These are phyloP conservation scores for Alca torda DNA, from an alignment of 2,797 vertebrate genomes.

Conservation along the genomic window DNA sequence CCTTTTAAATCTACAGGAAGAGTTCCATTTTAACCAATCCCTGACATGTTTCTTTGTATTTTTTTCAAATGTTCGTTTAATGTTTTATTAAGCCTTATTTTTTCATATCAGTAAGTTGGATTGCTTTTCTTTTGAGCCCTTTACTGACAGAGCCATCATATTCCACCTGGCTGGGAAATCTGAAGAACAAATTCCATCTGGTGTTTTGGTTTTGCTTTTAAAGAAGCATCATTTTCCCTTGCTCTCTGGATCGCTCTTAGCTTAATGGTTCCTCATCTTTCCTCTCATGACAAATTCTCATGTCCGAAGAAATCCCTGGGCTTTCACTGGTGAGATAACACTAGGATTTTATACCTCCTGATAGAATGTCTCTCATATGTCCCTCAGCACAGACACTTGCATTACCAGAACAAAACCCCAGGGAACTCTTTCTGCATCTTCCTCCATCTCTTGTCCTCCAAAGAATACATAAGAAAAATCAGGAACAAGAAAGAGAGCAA, in stretches of 20 bases:
- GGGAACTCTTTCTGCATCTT: neutral
- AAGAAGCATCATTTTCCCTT: neutral
- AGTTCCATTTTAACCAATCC: neutral
- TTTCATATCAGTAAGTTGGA: neutral
- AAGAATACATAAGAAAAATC: neutral
- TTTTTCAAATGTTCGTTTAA: neutral
- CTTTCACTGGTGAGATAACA: neutral
- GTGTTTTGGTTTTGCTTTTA: neutral
- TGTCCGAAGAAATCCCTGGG: neutral
- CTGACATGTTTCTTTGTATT: neutral
- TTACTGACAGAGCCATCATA: neutral
- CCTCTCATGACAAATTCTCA: neutral
- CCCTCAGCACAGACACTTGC: neutral
- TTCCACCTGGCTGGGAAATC: neutral
- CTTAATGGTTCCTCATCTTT: neutral
- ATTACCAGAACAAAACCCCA: neutral
- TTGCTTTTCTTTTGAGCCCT: neutral
- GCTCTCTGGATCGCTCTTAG: neutral
- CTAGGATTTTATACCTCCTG: neutral
- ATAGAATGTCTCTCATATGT: accelerated
- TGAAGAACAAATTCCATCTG: neutral
- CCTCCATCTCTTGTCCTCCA: neutral
- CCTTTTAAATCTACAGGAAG: neutral
- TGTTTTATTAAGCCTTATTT: neutral
- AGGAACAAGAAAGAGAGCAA: neutral